Conservation (phyloP, 2,113 vertebrate species). For the Macrotus californicus region DNA sequence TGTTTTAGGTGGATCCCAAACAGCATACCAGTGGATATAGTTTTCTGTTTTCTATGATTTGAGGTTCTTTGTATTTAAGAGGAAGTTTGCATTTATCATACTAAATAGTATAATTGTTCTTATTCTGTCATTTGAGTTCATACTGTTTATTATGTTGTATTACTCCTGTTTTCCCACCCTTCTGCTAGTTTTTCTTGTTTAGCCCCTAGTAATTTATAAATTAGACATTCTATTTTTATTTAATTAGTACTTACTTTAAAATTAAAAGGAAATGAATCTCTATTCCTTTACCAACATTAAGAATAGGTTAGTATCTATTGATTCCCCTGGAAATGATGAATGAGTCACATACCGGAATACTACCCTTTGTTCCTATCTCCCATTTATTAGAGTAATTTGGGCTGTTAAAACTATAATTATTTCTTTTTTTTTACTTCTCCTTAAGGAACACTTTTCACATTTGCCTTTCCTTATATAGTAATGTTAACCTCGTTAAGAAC, state of each 20-base stretch:
- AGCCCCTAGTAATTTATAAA: not conserved
- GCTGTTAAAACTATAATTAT: constrained; percentile 1
- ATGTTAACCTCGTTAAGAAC: not conserved
- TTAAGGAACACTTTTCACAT: not conserved
- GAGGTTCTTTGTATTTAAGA: constrained; percentile 2
- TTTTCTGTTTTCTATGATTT: not conserved
- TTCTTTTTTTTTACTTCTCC: not conserved
- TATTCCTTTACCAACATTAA: not conserved
- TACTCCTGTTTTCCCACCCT: not conserved
- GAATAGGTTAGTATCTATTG: not conserved
- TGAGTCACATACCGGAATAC: constrained; percentile 21
- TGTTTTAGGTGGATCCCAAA: not conserved
- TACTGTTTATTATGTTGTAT: not conserved
- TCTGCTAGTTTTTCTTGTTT: constrained; percentile 11
- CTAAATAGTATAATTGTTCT: not conserved
- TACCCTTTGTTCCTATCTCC: not conserved
- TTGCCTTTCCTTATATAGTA: not conserved
- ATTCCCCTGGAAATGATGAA: not conserved
- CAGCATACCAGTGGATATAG: not conserved
- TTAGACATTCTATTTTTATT: constrained; percentile 40
- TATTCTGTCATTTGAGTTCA: not conserved
- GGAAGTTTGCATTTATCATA: not conserved
- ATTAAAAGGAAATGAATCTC: not conserved
- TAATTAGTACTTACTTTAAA: constrained; percentile 42
- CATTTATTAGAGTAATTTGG: not conserved